Conservation (phyloP, 2,888 invertebrate species). For the Papilio gigon region DNA sequence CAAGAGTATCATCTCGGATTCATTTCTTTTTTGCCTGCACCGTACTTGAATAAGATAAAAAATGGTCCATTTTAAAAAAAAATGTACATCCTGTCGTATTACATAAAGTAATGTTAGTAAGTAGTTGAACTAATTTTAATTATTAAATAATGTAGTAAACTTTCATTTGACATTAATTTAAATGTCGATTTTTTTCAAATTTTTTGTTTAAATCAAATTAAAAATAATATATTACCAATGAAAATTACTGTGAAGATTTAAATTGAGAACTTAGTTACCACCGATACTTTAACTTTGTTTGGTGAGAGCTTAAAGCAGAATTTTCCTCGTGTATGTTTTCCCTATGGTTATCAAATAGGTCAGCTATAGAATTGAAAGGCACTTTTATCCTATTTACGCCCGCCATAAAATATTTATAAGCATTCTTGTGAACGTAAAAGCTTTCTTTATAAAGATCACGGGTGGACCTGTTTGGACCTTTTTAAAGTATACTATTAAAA, state of each 20-base stretch:
- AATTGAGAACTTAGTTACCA: background rate
- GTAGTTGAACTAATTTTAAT: no score
- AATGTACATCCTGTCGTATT: background rate
- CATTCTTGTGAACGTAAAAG: conserved; percentile 29
- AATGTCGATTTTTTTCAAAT: background rate
- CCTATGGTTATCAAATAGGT: conserved; percentile 29
- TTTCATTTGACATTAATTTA: no score
- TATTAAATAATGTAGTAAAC: no score
- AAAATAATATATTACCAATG: no score
- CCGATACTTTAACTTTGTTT: background rate
- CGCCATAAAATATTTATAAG: conserved; percentile 31
- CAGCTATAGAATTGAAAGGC: conserved; percentile 28
- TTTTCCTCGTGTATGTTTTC: conserved; percentile 11
- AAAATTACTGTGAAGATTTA: background rate
- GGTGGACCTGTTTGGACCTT: background rate
- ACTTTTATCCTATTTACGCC: conserved; percentile 21
- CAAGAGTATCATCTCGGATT: conserved; percentile 3
- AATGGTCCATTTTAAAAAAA: background rate
- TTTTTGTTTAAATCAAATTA: background rate
- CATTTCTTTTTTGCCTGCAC: background rate
- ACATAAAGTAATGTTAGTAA: no score
- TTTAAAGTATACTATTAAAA: background rate
- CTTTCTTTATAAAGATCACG: conserved; percentile 17
- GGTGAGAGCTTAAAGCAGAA: background rate
- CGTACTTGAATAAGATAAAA: background rate